A percentile compares a stretch with the other conserved stretches of the same genome.
These are phyloP conservation scores for Acrocyrtus sp. DNA, from an alignment of 2,888 invertebrate genomes.

Conservation along the genomic window DNA sequence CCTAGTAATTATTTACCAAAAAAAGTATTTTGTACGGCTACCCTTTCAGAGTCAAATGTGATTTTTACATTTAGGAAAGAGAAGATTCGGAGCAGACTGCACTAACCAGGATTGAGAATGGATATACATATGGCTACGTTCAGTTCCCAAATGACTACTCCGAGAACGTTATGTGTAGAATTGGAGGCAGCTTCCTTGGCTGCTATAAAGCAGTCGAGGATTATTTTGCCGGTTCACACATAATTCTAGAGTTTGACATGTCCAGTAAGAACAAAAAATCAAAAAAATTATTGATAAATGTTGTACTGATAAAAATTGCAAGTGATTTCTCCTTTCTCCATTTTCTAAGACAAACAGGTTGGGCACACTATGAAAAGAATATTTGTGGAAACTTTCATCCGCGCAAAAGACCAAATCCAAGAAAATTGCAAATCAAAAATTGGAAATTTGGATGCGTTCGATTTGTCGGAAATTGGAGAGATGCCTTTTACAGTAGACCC, in stretches of 20 bases:
- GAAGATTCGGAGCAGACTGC: conserved; percentile 69
- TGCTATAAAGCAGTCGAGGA: conserved; percentile 75
- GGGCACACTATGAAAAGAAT: conserved; percentile 88
- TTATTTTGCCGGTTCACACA: conserved; percentile 84
- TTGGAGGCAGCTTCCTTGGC: conserved; percentile 79
- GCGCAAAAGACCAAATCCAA: conserved; percentile 81
- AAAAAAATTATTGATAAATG: not conserved
- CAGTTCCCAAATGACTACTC: conserved; percentile 91
- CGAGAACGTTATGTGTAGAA: conserved; percentile 82
- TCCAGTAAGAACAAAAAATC: conserved; percentile 74
- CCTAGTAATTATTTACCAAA: conserved; percentile 3
- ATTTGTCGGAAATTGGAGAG: not conserved
- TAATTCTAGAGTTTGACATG: conserved; percentile 91
- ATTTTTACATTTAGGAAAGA: conserved; percentile 24
- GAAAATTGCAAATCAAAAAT: conserved; percentile 67
- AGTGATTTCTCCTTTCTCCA: not conserved
- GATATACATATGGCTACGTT: conserved; percentile 88
- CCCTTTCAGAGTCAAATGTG: not conserved
- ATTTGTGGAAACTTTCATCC: conserved; percentile 84
- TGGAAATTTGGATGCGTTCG: not conserved
- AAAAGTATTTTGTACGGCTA: no score
- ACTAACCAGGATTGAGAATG: conserved; percentile 76
- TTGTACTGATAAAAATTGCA: not conserved
- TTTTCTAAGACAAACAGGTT: conserved; percentile 85
- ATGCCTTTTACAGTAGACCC: conserved; percentile 29